Percentiles rank a stretch among this genome's conserved stretches.
These are phyloP conservation scores for Notothenia rossii DNA, from an alignment of 2,113 vertebrate genomes.

Conservation along the genomic window DNA sequence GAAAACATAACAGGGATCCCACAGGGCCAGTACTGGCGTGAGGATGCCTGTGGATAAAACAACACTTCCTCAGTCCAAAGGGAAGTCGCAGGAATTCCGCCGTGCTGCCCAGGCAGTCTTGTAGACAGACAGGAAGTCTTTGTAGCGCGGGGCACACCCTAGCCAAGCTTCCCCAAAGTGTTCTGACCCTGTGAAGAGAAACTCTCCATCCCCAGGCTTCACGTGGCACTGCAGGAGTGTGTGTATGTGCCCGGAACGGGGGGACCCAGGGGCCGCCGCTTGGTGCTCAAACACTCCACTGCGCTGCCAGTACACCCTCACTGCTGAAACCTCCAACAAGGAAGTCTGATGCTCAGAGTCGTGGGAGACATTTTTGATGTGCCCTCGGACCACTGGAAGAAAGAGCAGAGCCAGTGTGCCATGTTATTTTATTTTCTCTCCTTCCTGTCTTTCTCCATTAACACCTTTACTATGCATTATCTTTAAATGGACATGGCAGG, in stretches of 20 bases:
- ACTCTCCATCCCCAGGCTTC: conserved; percentile 85
- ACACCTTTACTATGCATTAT: neutral
- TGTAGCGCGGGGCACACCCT: conserved; percentile 88
- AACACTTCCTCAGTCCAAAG: conserved; percentile 76
- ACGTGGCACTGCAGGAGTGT: conserved; percentile 83
- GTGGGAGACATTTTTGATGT: conserved; percentile 82
- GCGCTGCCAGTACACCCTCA: conserved; percentile 84
- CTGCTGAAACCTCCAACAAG: conserved; percentile 72
- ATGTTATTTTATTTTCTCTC: neutral
- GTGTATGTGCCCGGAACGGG: conserved; percentile 69
- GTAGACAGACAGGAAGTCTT: conserved; percentile 85
- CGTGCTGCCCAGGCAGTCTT: conserved; percentile 73
- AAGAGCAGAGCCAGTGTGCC: neutral
- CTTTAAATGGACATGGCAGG: conserved; percentile 32
- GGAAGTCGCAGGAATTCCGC: conserved; percentile 86
- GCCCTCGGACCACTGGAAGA: conserved; percentile 85
- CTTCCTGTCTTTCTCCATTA: conserved; percentile 43
- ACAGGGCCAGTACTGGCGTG: conserved; percentile 11
- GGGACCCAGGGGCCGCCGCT: neutral
- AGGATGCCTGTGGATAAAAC: conserved; percentile 21
- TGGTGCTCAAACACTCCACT: conserved; percentile 80
- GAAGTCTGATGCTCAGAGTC: conserved; percentile 76
- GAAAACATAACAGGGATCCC: conserved; percentile 39
- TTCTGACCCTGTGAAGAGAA: conserved; percentile 88
- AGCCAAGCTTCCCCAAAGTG: conserved; percentile 90